Conservation (phyloP, 2,888 invertebrate genomes). For the Poecilobothrus nobilitatus region DNA sequence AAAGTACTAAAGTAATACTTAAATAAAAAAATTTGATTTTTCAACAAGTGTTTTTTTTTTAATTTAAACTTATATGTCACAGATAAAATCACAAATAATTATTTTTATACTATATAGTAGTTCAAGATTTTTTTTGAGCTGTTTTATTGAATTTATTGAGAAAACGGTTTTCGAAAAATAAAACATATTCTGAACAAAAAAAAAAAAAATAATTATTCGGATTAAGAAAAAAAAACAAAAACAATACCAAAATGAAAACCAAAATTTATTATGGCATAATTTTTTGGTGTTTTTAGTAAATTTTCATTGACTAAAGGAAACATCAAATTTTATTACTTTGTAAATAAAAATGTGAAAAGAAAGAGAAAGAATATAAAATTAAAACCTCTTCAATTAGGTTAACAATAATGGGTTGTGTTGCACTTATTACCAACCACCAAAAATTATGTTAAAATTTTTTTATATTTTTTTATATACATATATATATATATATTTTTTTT, state of each 20-base stretch:
- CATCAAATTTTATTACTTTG: slow-evolving; percentile 44
- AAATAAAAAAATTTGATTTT: too few species aligned
- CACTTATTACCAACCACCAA: slow-evolving; percentile 6
- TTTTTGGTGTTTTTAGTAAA: slow-evolving; percentile 25
- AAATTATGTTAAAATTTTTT: neutral
- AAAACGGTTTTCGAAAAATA: neutral
- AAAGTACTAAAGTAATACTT: too few species aligned
- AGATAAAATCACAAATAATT: too few species aligned
- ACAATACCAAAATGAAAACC: slow-evolving; percentile 20
- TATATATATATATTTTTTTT: neutral
- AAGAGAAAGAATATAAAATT: neutral
- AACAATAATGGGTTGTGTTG: slow-evolving; percentile 3
- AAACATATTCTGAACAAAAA: slow-evolving; percentile 20
- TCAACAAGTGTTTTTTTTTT: too few species aligned
- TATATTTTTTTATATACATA: neutral
- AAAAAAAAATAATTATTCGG: too few species aligned
- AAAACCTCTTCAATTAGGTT: slow-evolving; percentile 12
- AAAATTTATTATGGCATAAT: slow-evolving; percentile 24
- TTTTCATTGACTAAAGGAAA: slow-evolving; percentile 30
- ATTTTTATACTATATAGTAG: too few species aligned
- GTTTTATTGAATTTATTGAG: too few species aligned
- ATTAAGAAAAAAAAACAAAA: too few species aligned
- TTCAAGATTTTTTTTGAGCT: too few species aligned
- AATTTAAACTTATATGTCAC: too few species aligned
- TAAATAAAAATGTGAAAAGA: slow-evolving; percentile 30